phyloP scores from a whole-genome alignment of 2,113 vertebrate species.

The Ibidorhyncha struthersii region DNA sequence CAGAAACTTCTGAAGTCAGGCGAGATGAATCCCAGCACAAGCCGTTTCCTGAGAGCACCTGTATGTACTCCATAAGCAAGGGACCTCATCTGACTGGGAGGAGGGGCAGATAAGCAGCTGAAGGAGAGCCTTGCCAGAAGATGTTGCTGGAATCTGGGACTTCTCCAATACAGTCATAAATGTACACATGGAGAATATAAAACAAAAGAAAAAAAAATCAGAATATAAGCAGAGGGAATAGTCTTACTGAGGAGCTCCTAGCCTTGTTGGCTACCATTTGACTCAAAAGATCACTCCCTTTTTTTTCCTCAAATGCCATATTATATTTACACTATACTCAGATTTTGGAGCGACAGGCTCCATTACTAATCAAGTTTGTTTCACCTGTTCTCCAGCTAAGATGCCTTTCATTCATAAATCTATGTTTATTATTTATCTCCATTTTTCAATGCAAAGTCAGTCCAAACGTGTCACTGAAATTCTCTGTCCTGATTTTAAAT shows the following conservation, averaged over 20 bases:
- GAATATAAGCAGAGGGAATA: neutral
- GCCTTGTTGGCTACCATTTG: neutral
- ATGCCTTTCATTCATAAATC: neutral
- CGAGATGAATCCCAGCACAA: neutral
- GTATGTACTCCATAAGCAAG: neutral
- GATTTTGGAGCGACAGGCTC: neutral
- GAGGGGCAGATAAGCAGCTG: fast-evolving
- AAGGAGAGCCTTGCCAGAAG: neutral
- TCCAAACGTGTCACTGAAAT: neutral
- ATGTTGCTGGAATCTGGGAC: neutral
- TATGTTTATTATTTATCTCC: neutral
- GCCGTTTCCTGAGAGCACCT: neutral
- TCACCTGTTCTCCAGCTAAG: neutral
- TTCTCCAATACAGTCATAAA: neutral
- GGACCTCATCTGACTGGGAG: neutral
- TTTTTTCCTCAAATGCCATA: neutral
- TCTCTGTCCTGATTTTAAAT: neutral
- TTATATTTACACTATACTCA: neutral
- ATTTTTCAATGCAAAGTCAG: neutral
- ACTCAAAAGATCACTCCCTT: neutral
- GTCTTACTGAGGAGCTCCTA: neutral
- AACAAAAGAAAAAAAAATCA: neutral
- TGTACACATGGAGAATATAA: neutral
- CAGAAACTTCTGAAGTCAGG: neutral
- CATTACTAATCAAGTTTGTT: neutral